A percentile compares a stretch with the other conserved stretches of the same genome.
Conservation (phyloP, 2,113 vertebrate species). For the Neomonachus schauinslandi region DNA sequence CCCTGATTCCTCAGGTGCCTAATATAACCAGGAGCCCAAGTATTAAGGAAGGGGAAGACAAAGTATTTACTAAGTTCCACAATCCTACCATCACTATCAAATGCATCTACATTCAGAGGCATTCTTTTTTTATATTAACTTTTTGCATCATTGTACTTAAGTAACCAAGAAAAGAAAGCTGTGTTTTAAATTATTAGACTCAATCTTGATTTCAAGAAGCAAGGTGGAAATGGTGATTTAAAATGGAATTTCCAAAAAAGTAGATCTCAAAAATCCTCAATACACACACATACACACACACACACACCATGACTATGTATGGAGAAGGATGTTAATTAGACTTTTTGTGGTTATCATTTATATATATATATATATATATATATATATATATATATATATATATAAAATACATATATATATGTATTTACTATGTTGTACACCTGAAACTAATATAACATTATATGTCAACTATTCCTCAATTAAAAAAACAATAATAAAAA, state of each 20-base stretch:
- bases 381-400: neutral
- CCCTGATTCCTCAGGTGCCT: neutral
- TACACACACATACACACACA: neutral
- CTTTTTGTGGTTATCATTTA: neutral
- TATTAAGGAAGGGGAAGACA: neutral
- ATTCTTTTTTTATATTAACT: neutral
- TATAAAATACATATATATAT: too few relatives aligned
- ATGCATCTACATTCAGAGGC: neutral
- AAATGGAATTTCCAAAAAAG: neutral
- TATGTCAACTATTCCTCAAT: neutral
- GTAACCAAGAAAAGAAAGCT: neutral
- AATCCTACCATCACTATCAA: neutral
- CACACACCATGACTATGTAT: neutral
- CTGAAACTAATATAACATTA: neutral
- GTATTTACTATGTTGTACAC: neutral
- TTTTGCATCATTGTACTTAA: neutral
- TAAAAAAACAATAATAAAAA: neutral
- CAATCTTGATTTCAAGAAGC: conserved; percentile 28
- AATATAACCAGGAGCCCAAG: neutral
- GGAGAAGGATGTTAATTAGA: neutral
- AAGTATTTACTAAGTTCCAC: neutral
- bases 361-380: neutral
- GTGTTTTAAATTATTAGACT: conserved; percentile 6
- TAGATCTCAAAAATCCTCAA: neutral
- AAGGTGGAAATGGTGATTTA: neutral